Base-by-base conservation (phyloP, 1,140 invertebrate species). In the Heliconius hermathena region DNA sequence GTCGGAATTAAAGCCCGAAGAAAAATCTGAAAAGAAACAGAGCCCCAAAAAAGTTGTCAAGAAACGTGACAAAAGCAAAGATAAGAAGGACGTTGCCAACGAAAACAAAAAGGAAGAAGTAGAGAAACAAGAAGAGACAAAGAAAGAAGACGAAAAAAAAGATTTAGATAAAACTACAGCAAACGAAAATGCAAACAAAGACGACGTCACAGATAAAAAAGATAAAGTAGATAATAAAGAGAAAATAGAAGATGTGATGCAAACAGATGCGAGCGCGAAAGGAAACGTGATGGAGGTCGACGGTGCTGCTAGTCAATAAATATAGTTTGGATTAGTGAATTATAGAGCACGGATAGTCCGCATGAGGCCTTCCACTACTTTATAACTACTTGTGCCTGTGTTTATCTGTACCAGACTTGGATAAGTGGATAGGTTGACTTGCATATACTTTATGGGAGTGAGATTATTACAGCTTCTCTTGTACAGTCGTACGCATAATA, bases 291-390 rank as follows among this genome's bases (percentile, higher is more conserved):
- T 93, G 93, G 92, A 94, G 77, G 87, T 93, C 60, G 93, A 94
- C 36, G 89, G 85, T 89, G 92, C 89, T 88, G 89, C 92, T 94
- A 94, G 92, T 94, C 93, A 94, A 94, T 94, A 92, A 92, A 90
- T 87, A 89, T 90, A 91, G 88, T 92, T 90, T 86, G 88, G 87
- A 74, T 90, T 93, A 94, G 93, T 85, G 84, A 94, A 91, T 91
- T 57, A 85, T 91, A 93, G 90, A 89, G 87, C 87, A 88, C 89
- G 79, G 75, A 82, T 82, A 82, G 78, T 74, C 81, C 81, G 87
- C 89, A 90, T 86, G 84, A 77, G 86, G 84, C 87, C 83, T 84
- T 76, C 76, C 76, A 79, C 86, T 78, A 82, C 83, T 87, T 86
- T 79, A 74, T 89, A 86, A 85, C 88, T 84, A 74, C 87, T 90